A percentile compares a stretch with the other conserved stretches of the same genome.
These are phyloP conservation scores for Diplolepis rosae DNA, from an alignment of 2,888 invertebrate genomes.

Conservation along the genomic window DNA sequence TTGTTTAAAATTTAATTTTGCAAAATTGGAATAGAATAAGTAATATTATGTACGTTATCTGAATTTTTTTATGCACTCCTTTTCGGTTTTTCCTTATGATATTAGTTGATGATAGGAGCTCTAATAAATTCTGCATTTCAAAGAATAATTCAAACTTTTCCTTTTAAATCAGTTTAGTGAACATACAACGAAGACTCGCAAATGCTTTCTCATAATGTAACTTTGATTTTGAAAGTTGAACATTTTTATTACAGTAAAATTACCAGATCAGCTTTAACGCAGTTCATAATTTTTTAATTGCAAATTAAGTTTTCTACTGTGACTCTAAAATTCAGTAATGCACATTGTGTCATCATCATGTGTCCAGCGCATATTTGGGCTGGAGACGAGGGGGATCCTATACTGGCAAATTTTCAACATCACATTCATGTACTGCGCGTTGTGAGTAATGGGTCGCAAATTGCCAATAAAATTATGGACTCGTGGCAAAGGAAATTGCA, in stretches of 20 bases:
- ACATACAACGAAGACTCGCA: too few relatives aligned
- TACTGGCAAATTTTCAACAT: conserved; percentile 29
- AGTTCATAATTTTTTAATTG: conserved; percentile 59
- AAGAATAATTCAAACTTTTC: too few relatives aligned
- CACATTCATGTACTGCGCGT: conserved; percentile 26
- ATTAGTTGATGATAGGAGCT: too few relatives aligned
- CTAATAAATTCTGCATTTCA: too few relatives aligned
- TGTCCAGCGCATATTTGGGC: conserved; percentile 12
- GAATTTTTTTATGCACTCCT: too few relatives aligned
- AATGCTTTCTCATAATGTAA: too few relatives aligned
- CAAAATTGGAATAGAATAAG: too few relatives aligned
- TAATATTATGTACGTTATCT: too few relatives aligned
- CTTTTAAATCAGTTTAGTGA: too few relatives aligned
- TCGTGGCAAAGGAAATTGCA: conserved; percentile 70
- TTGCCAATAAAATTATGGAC: conserved; percentile 71
- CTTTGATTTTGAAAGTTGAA: not conserved
- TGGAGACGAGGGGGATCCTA: conserved; percentile 24
- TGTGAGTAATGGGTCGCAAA: conserved; percentile 65
- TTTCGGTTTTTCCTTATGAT: too few relatives aligned
- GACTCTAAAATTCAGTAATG: conserved; percentile 58
- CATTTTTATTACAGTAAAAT: conserved; percentile 46
- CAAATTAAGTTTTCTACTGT: conserved; percentile 59
- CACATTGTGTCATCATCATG: conserved; percentile 24
- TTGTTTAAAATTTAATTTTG: too few relatives aligned
- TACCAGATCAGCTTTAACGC: conserved; percentile 59